Percentiles rank a stretch among this genome's conserved stretches.
phyloP scores from a whole-genome alignment of 2,113 vertebrate species.

The Strigops habroptila region DNA sequence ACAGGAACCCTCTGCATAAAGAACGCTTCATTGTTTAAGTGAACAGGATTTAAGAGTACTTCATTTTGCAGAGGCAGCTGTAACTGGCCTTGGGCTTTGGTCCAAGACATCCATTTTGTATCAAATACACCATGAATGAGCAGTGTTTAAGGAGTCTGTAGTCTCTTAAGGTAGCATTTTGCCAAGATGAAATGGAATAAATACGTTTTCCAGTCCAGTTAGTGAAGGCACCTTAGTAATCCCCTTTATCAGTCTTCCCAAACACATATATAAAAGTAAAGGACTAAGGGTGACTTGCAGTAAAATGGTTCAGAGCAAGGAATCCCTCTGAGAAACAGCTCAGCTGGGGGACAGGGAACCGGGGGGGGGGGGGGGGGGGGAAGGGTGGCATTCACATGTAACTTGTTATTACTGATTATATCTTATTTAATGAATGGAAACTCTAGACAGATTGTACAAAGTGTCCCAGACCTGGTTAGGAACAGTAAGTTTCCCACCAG shows the following conservation, averaged over 20 bases:
- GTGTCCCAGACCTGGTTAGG: neutral
- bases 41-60: neutral
- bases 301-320: neutral
- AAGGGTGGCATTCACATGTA: neutral
- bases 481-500: neutral
- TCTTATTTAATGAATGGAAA: neutral
- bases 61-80: constrained; percentile 24
- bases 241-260: neutral
- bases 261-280: neutral
- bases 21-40: neutral
- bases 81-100: neutral
- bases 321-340: neutral
- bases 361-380: accelerated
- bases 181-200: neutral
- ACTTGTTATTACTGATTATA: neutral
- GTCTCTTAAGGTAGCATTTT: neutral
- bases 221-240: neutral
- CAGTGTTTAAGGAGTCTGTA: neutral
- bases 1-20: neutral
- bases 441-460: neutral
- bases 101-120: constrained; percentile 4
- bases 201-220: neutral
- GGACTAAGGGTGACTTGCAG: neutral
- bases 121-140: neutral
- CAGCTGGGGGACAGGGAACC: neutral